A percentile compares a stretch with the other conserved stretches of the same genome.
phyloP scores from a whole-genome alignment of 2,888 invertebrate genomes.

The Prostheceraeus crozeri region DNA sequence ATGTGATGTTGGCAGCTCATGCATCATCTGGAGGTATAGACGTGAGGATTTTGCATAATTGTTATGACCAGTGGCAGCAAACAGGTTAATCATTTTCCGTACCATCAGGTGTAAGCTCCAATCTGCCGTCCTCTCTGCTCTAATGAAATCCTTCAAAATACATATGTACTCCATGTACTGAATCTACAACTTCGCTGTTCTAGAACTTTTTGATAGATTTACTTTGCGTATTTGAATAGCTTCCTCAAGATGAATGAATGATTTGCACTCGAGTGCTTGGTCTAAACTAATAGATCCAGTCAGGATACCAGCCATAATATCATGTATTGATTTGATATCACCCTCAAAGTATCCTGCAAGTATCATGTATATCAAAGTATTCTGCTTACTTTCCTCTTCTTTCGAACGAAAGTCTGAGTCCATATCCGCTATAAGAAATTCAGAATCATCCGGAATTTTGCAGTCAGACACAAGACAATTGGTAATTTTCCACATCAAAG shows the following conservation, averaged over 20 bases:
- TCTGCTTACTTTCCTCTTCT: too few species aligned
- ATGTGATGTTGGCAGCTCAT: slow-evolving; percentile 40
- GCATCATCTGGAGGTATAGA: slow-evolving; percentile 43
- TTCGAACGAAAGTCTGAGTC: too few species aligned
- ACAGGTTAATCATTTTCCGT: slow-evolving; percentile 37
- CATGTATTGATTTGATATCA: slow-evolving; percentile 8
- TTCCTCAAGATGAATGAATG: slow-evolving; percentile 15
- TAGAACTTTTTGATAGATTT: slow-evolving; percentile 6
- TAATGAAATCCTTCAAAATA: slow-evolving; percentile 14
- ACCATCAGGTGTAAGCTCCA: slow-evolving; percentile 37
- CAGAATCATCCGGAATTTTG: too few species aligned
- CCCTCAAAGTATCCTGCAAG: too few species aligned
- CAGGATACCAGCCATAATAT: neutral
- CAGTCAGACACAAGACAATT: neutral
- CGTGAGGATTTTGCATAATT: slow-evolving; percentile 43
- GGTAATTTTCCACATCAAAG: slow-evolving; percentile 1
- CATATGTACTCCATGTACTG: slow-evolving; percentile 5
- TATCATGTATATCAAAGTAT: too few species aligned
- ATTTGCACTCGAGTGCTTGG: neutral
- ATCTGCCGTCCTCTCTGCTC: too few species aligned
- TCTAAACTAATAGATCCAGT: slow-evolving; percentile 5
- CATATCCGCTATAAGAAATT: too few species aligned
- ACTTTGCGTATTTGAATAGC: slow-evolving; percentile 9
- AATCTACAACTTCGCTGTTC: slow-evolving; percentile 7
- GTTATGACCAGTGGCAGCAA: slow-evolving; percentile 43